Base-by-base conservation (phyloP, 2,113 vertebrate species). In the Prionailurus viverrinus region DNA sequence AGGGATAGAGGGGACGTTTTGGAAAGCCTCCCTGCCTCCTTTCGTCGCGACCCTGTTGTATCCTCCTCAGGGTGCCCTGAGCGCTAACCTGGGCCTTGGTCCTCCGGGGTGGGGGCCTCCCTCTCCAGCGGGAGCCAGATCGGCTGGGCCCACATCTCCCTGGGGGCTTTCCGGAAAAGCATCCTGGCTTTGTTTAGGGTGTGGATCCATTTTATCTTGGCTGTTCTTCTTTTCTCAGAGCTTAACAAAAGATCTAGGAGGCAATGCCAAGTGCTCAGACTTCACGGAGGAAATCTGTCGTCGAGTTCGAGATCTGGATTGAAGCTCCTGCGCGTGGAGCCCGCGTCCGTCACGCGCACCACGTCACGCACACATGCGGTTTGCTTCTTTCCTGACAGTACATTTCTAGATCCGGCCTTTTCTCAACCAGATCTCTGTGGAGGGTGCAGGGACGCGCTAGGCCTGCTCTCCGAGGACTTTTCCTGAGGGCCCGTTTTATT, bases 221-320 rank as follows among this genome's bases (percentile, higher is more conserved):
- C 51, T 21, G 88, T 97, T 97, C 93, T 80, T 48, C 73, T 82
- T 66, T 96, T 98, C 97, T 86, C 79, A 99, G 99, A 98, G 99
- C 94, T 97, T 99, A 94, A 99, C 99, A 7, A 99, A 99, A 99
- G 99, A 99, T 93, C 98, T 99, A 97, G 99, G 99, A 97, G 99
- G 99, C 94, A 99, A 98, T 4, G 96, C 99, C 1, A 99, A 99
- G 97, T 99, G 99, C 96, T 99, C 99, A 0, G 99, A 99, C 95
- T 99, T 99, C 98, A 99, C 99, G 39, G 98, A 98, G 12, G 99
- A 99, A 89, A 99, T 99, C 97, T 99, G 99, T 97, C 98, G 98
- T 96, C 98, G 99, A 97, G 99, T 99, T 61, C 98, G 51, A 81
- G 99, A 99, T 87, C 97, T 98, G 25, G 99, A 98, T 39, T 99